Evolutionary conservation across 2,797 vertebrate genomes (phyloP), one percentile per base, ranked within the genome.

Genomic region (Ctenopoma multispine): DNA sequence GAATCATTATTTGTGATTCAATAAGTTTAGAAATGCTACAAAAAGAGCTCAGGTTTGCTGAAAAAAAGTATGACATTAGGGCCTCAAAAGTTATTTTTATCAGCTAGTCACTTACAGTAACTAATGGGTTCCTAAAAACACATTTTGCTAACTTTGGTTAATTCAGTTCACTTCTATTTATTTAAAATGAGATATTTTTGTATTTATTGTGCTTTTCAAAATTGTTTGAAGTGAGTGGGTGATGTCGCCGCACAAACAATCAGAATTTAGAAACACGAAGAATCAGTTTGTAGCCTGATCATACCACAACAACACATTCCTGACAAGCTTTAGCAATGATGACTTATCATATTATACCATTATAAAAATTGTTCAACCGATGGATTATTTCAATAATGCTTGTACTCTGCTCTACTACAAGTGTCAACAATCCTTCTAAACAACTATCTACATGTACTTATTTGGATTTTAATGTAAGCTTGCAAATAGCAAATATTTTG

Each of bases 21-120:
- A 12, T 72, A n/a, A 21, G 34, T 63, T 51, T 18, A 10, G 17
- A 61, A 23, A 49, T 27, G 34, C 11, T 38, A 27, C 5, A 72
- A 46, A 56, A 1, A 36, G 8, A 60, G 20, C n/a, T 23, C 13
- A 10, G 4, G 15, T 44, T 18, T 44, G 43, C 5, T 18, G 15
- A 17, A 14, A n/a, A 18, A 18, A 44, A 18, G 1, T 5, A 7
- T 8, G 2, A 18, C 31, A 34, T 18, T 18, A 60, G 27, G 6
- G n/a, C 20, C n/a, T 24, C 4, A 59, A 29, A 41, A 40, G 41
- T 4, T 13, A 12, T 9, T 59, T 31, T 36, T 50, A 13, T 49
- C 13, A 14, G 29, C 40, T 24, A 43, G 11, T 24, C 50, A 31
- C 24, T 24, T 21, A 9, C 12, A 51, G 14, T 17, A 14, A 21